Evolutionary conservation across 2,797 vertebrate species (phyloP).

Genomic region (Sebastes minor): DNA sequence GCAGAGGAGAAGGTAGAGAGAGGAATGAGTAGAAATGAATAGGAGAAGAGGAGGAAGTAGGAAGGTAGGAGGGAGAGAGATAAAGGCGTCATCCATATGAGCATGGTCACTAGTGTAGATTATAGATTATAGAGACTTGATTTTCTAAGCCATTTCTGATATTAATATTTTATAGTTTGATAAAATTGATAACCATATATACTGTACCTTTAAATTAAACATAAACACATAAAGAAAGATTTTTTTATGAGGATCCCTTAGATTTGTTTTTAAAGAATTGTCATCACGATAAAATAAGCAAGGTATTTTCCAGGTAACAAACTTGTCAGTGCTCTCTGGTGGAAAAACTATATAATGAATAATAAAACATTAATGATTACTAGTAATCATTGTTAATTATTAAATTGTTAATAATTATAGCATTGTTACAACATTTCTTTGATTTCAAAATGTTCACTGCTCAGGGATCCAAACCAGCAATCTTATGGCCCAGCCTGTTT

Average conservation of each 20-base stretch:
- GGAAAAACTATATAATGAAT: neutral
- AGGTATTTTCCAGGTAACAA: neutral
- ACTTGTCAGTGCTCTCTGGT: neutral
- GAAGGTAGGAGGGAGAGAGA: neutral
- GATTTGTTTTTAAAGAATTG: neutral
- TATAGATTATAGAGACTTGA: neutral
- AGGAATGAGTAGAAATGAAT: neutral
- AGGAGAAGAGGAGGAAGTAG: neutral
- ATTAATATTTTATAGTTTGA: neutral
- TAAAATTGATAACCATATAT: neutral
- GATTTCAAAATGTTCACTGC: neutral
- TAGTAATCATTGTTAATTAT: neutral
- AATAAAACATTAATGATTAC: neutral
- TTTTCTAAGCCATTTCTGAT: neutral
- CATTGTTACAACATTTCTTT: neutral
- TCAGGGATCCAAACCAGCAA: neutral
- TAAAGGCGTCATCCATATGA: neutral
- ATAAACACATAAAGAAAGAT: neutral
- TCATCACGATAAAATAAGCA: neutral
- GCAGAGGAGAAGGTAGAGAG: neutral
- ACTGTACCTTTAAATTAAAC: neutral
- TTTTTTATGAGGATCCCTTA: neutral
- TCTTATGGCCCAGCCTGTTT: neutral
- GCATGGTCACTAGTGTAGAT: neutral
- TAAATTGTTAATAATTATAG: neutral